phyloP scores from a whole-genome alignment of 2,113 vertebrate species.

The Aphyosemion australe region DNA sequence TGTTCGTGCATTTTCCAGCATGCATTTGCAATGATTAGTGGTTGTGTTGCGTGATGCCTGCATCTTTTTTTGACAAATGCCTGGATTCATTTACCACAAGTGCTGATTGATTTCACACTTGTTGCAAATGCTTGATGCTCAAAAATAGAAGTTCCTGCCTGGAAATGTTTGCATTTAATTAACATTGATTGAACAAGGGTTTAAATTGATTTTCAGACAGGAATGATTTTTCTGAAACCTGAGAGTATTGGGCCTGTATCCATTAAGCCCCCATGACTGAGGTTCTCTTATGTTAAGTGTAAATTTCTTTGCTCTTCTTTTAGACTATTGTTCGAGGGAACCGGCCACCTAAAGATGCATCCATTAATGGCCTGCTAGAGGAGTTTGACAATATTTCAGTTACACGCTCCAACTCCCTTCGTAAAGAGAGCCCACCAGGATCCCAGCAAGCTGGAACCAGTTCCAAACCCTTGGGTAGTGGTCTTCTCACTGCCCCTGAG shows the following conservation, averaged over 20 bases:
- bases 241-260: conserved; percentile 33
- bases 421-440: conserved; percentile 94
- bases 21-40: conserved; percentile 17
- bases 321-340: conserved; percentile 97
- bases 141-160: conserved; percentile 63
- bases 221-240: conserved; percentile 35
- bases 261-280: conserved; percentile 7
- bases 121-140: conserved; percentile 56
- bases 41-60: conserved; percentile 47
- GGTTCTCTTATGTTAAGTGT: conserved; percentile 31
- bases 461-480: conserved; percentile 75
- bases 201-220: conserved; percentile 64
- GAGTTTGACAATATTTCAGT: conserved; percentile 98
- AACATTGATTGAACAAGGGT: conserved; percentile 46
- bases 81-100: conserved; percentile 42
- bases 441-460: conserved; percentile 80
- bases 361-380: conserved; percentile 96
- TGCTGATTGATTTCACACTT: conserved; percentile 65
- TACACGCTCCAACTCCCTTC: conserved; percentile 95
- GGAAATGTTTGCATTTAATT: conserved; percentile 7
- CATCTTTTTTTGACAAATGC: conserved; percentile 31
- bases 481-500: conserved; percentile 72
- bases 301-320: conserved; percentile 46
- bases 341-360: conserved; percentile 90
- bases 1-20: conserved; percentile 29